These are phyloP conservation scores for Pagetopsis macropterus DNA, from an alignment of 2,797 vertebrate species.

Conservation along the genomic window DNA sequence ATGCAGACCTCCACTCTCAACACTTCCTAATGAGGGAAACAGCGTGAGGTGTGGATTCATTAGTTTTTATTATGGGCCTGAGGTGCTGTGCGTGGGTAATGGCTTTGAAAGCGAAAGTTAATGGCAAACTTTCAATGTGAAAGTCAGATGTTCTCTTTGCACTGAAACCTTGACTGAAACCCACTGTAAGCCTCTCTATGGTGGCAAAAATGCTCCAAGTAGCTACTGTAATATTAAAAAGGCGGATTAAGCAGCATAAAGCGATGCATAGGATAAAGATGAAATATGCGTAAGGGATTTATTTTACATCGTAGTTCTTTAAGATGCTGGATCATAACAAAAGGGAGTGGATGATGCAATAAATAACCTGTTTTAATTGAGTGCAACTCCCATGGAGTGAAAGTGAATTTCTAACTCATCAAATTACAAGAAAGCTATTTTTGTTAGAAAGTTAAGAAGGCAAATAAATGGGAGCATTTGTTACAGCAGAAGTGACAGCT, in stretches of 20 bases:
- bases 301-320: background rate
- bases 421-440: conserved; percentile 16
- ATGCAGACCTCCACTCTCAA: conserved; percentile 28
- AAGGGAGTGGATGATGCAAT: background rate
- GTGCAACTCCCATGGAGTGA: conserved; percentile 12
- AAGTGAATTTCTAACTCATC: conserved; percentile 2
- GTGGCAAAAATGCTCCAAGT: conserved; percentile 4
- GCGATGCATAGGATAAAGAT: conserved; percentile 18
- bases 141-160: conserved; percentile 39
- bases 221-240: conserved; percentile 25
- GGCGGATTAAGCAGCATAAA: conserved; percentile 19
- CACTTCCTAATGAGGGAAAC: conserved; percentile 16
- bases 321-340: background rate
- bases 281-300: conserved; percentile 23
- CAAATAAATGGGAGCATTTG: conserved; percentile 8
- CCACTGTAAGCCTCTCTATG: conserved; percentile 23
- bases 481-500: conserved; percentile 60
- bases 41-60: conserved; percentile 30
- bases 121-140: conserved; percentile 54
- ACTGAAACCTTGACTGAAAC: conserved; percentile 25
- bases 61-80: conserved; percentile 59
- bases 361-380: conserved; percentile 25
- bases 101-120: conserved; percentile 58
- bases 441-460: conserved; percentile 5
- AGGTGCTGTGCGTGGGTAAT: conserved; percentile 36